Evolutionary conservation across 2,888 invertebrate species (phyloP).

Genomic region (Drosophila robusta): DNA sequence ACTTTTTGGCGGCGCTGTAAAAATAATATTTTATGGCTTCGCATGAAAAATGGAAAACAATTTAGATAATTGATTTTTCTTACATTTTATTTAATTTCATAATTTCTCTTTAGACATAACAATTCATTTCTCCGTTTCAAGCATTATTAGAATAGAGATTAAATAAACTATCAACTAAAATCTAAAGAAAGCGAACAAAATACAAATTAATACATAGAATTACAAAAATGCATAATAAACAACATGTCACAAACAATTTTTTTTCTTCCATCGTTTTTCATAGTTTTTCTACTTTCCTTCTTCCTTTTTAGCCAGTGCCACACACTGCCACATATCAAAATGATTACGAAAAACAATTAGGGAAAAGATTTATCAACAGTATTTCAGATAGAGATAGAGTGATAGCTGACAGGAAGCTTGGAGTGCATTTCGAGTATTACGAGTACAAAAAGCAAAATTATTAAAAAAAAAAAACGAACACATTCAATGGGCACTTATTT

Average conservation of each 20-base stretch:
- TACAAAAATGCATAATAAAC: constrained; percentile 81
- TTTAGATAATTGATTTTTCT: constrained; percentile 51
- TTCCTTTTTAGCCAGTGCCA: constrained; percentile 13
- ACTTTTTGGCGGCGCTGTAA: constrained; percentile 29
- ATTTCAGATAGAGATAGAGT: constrained; percentile 15
- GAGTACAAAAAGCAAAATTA: constrained; percentile 11
- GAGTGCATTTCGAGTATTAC: constrained; percentile 61
- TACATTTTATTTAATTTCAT: constrained; percentile 75
- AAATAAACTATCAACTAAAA: constrained; percentile 82
- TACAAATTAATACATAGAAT: constrained; percentile 71
- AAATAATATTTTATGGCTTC: background rate
- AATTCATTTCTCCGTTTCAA: constrained; percentile 77
- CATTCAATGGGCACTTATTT: constrained; percentile 45
- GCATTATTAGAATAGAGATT: constrained; percentile 79
- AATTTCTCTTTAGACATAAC: constrained; percentile 73
- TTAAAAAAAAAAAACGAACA: constrained; percentile 38
- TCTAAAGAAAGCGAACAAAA: constrained; percentile 73
- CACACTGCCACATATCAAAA: constrained; percentile 25
- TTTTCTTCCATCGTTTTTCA: constrained; percentile 37
- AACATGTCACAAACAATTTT: constrained; percentile 80
- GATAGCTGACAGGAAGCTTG: constrained; percentile 60
- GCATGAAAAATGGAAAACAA: background rate
- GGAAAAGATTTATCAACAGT: constrained; percentile 29
- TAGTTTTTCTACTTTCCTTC: constrained; percentile 23
- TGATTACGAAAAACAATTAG: constrained; percentile 21